Percentiles rank a stretch among this genome's conserved stretches.
phyloP scores from a whole-genome alignment of 2,113 vertebrate genomes.

The Sapayoa aenigma region DNA sequence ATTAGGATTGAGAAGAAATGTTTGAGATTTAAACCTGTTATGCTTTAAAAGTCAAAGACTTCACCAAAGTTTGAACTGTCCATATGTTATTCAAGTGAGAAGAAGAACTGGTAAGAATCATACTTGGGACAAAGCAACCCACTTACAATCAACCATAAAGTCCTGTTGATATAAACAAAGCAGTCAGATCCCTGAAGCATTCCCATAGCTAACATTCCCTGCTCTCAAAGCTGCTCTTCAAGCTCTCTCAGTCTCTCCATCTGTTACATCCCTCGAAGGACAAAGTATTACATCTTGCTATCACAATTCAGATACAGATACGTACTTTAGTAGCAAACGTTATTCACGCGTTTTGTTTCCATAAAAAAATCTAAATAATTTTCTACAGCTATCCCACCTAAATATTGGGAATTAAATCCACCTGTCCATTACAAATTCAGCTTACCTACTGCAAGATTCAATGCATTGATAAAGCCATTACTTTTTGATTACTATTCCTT shows the following conservation, averaged over 20 bases:
- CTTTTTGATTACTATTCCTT: background rate
- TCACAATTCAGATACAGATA: background rate
- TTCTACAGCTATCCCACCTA: background rate
- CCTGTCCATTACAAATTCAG: background rate
- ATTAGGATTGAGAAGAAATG: background rate
- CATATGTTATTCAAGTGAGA: background rate
- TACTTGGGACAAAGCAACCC: background rate
- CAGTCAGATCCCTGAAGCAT: background rate
- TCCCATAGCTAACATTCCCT: background rate
- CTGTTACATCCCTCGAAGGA: background rate
- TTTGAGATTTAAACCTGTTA: background rate
- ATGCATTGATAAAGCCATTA: background rate
- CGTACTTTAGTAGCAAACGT: background rate
- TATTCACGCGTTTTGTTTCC: background rate
- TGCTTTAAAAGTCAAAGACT: background rate
- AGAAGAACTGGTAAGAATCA: background rate
- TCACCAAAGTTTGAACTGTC: background rate
- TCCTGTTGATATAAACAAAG: background rate
- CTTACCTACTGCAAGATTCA: background rate
- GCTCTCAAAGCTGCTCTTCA: background rate
- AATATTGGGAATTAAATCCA: background rate
- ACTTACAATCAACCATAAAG: background rate
- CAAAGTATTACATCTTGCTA: background rate
- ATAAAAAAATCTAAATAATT: background rate
- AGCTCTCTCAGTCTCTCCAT: background rate